These are phyloP conservation scores for Melanotaenia pygmaea DNA, from an alignment of 2,797 vertebrate species.

Conservation along the genomic window DNA sequence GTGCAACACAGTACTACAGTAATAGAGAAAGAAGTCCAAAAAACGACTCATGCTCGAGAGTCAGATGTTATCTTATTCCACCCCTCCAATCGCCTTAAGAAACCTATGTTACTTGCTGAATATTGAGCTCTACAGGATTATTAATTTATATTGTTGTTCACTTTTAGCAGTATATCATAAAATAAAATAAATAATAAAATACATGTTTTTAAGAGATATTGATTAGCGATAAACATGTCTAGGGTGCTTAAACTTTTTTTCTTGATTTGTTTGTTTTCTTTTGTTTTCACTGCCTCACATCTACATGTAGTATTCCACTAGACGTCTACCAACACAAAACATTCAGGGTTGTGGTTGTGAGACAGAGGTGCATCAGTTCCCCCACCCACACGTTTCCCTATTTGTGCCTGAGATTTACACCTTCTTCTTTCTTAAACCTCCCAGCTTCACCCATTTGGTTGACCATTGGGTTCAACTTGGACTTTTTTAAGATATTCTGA, in stretches of 20 bases:
- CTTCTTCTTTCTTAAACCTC: constrained; percentile 18
- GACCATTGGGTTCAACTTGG: constrained; percentile 37
- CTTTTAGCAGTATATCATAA: background rate
- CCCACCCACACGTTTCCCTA: constrained; percentile 47
- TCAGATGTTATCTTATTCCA: background rate
- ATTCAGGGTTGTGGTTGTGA: constrained; percentile 31
- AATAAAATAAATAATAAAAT: background rate
- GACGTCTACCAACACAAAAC: constrained; percentile 1
- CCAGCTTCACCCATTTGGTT: constrained; percentile 37
- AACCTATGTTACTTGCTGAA: background rate
- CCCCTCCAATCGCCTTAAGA: background rate
- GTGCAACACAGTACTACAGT: background rate
- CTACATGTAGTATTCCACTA: constrained; percentile 3
- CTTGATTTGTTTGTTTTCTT: background rate
- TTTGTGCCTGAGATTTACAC: constrained; percentile 36
- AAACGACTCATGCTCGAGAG: background rate
- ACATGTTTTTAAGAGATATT: background rate
- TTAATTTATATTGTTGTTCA: background rate
- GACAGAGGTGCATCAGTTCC: constrained; percentile 41
- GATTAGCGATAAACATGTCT: background rate
- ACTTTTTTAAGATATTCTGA: constrained; percentile 41
- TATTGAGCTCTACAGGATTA: background rate
- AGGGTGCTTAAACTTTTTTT: background rate
- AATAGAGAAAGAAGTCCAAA: background rate
- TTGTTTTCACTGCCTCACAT: constrained; percentile 2